Evolutionary conservation across 2,888 invertebrate genomes (phyloP).

Genomic region (Syrphus vitripennis): DNA sequence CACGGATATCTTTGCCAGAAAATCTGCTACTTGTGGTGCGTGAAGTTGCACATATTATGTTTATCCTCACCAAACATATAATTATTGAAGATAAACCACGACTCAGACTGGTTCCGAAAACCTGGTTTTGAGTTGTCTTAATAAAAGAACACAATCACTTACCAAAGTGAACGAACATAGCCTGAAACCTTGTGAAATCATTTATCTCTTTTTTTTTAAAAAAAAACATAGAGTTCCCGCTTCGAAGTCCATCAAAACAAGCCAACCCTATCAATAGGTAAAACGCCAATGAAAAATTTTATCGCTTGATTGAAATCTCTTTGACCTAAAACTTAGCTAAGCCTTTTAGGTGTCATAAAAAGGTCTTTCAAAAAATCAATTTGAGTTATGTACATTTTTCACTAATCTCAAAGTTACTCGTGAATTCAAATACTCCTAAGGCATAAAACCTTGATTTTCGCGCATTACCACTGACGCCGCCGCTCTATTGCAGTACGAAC

Average conservation of each 20-base stretch:
- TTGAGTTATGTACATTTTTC: neutral
- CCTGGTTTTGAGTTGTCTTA: neutral
- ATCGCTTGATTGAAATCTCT: conserved; percentile 21
- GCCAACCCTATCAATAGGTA: too few relatives aligned
- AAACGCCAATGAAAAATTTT: neutral
- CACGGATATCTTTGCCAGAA: too few relatives aligned
- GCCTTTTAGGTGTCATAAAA: conserved; percentile 3
- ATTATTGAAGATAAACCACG: neutral
- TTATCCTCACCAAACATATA: conserved; percentile 27
- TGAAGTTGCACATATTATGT: conserved; percentile 14
- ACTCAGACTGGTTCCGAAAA: too few relatives aligned
- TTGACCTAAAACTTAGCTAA: conserved; percentile 23
- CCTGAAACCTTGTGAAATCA: too few relatives aligned
- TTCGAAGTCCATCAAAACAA: too few relatives aligned
- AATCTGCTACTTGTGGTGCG: neutral
- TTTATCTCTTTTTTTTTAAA: too few relatives aligned
- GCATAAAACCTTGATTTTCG: conserved; percentile 26
- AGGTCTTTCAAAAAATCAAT: conserved; percentile 23
- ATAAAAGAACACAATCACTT: neutral
- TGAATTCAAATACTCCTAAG: conserved; percentile 50
- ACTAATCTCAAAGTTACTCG: neutral
- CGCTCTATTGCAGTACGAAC: neutral
- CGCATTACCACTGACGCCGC: too few relatives aligned
- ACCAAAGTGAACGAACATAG: neutral
- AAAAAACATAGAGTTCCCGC: too few relatives aligned